phyloP scores from a whole-genome alignment of 2,113 vertebrate genomes.

The Astur gentilis region DNA sequence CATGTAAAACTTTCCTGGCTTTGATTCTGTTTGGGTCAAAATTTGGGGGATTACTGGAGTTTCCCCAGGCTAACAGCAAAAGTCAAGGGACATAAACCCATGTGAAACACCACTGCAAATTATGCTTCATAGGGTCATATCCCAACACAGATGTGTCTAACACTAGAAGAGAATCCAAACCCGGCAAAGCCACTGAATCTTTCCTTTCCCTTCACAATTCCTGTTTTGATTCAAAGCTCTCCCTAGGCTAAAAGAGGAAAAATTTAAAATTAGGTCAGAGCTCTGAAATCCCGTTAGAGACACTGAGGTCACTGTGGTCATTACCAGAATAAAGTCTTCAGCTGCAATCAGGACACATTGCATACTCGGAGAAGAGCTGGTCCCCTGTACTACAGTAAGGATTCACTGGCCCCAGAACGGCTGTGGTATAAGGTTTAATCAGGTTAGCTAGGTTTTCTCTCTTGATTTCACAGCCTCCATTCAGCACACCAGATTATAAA shows the following conservation, averaged over 20 bases:
- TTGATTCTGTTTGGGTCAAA: not conserved
- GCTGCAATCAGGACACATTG: not conserved
- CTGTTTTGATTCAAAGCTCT: not conserved
- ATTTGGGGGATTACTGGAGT: not conserved
- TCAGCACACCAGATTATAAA: conserved; percentile 65
- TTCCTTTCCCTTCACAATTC: not conserved
- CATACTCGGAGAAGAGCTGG: not conserved
- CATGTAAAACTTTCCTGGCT: conserved; percentile 32
- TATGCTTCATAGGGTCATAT: not conserved
- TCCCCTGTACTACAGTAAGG: not conserved
- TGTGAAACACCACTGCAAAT: not conserved
- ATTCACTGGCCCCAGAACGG: not conserved
- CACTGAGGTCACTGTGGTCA: not conserved
- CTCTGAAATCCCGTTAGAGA: not conserved
- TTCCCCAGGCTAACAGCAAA: not conserved
- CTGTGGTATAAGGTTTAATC: conserved; percentile 44
- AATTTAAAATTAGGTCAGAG: conserved; percentile 1
- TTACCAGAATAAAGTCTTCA: not conserved
- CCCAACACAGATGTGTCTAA: not conserved
- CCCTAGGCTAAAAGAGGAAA: not conserved
- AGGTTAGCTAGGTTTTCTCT: conserved; percentile 60
- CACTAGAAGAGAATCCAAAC: not conserved
- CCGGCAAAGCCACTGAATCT: not conserved
- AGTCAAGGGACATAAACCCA: not conserved
- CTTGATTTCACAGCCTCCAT: conserved; percentile 68